Conservation (phyloP, 2,888 invertebrate genomes). For the Sepiola atlantica region DNA sequence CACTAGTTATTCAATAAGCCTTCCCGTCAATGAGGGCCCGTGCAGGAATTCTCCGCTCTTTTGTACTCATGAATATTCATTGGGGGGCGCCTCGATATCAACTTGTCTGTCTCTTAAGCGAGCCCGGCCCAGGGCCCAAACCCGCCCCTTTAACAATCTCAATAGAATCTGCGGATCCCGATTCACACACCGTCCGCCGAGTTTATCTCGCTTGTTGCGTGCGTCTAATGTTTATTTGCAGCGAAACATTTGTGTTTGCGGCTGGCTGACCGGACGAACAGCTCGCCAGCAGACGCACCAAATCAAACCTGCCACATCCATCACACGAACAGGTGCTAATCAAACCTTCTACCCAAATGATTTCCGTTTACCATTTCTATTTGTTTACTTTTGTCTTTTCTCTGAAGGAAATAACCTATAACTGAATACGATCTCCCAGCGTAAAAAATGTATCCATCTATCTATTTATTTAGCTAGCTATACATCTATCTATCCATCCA, state of each 20-base stretch:
- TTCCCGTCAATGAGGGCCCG: background rate
- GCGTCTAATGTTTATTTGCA: conserved; percentile 7
- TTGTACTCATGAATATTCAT: background rate
- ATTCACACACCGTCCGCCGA: background rate
- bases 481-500: too few relatives aligned
- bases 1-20: background rate
- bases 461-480: background rate
- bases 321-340: background rate
- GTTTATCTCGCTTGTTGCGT: conserved; percentile 7
- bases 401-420: too few relatives aligned
- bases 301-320: background rate
- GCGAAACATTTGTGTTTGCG: background rate
- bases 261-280: background rate
- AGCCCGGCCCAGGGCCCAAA: background rate
- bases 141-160: background rate
- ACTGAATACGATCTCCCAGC: too few relatives aligned
- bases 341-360: background rate
- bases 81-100: background rate
- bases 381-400: too few relatives aligned
- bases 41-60: conserved; percentile 15
- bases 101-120: background rate
- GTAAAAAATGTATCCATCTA: background rate
- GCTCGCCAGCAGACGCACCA: background rate
- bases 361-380: background rate
- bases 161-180: background rate